A percentile compares a stretch with the other conserved stretches of the same genome.
These are phyloP conservation scores for Minunthozetes semirufus DNA, from an alignment of 2,888 invertebrate genomes.

Conservation along the genomic window DNA sequence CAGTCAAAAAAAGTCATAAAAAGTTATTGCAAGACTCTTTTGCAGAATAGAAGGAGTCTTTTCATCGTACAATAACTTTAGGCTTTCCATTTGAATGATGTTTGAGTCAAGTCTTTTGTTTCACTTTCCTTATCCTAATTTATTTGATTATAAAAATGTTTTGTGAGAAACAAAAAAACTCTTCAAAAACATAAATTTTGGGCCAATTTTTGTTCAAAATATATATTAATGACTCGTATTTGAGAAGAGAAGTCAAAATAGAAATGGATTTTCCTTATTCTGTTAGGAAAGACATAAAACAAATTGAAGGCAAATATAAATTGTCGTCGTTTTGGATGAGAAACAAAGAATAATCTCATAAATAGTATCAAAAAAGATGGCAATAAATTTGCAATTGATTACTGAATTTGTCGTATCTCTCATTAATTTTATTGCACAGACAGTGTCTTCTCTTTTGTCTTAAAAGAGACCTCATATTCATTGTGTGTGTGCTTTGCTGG, in stretches of 20 bases:
- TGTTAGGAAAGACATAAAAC: slow-evolving; percentile 2
- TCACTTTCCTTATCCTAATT: background rate
- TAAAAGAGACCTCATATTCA: background rate
- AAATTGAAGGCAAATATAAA: slow-evolving; percentile 16
- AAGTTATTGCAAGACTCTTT: background rate
- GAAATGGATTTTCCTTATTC: slow-evolving; percentile 13
- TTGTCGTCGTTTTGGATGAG: slow-evolving; percentile 7
- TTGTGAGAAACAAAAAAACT: background rate
- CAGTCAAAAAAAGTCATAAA: background rate
- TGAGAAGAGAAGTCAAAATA: background rate
- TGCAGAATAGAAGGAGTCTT: background rate
- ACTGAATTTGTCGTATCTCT: slow-evolving; percentile 19
- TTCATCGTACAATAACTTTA: background rate
- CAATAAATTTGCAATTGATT: slow-evolving; percentile 28
- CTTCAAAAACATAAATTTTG: slow-evolving; percentile 1
- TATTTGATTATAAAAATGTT: background rate
- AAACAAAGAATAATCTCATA: slow-evolving; percentile 16
- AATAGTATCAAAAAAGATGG: background rate
- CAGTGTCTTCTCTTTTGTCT: background rate
- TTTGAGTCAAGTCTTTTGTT: background rate
- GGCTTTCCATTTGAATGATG: background rate
- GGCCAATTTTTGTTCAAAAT: background rate
- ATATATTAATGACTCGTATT: slow-evolving; percentile 10
- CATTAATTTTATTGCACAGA: slow-evolving; percentile 30
- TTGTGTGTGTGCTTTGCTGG: background rate